Evolutionary conservation across 2,888 invertebrate species (phyloP), one percentile per base, ranked within the genome.

Genomic region (Pollenia angustigena): DNA sequence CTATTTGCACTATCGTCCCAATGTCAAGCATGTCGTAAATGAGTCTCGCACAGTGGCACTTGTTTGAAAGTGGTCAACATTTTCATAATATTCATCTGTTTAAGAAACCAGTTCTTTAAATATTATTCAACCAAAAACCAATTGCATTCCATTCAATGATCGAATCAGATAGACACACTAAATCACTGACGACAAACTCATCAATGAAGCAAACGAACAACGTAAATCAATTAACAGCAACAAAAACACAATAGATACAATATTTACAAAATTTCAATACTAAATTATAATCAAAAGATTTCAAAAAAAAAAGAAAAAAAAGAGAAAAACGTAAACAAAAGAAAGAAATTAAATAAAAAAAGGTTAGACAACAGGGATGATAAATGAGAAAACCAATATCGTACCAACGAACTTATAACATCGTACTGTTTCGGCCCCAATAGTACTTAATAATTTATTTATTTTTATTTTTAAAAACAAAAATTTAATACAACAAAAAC

Each of bases 221-320:
- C 8, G 44, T 23, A 71, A 76, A 76, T 83, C 82, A 78, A 83
- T 83, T 76, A 54, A 72, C 68, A 72, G 48, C 42, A 83, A 64
- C 50, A 78, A 64, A 12, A 46, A 71, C 16, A 16, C 18, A 62
- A 44, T 64, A 64, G 44, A 60, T 9, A 60, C 42, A 60, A 42
- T 10, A 42, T 40, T 56, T 42, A 3, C 32, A 32, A 32, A 32
- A 32, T 14, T 42, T 60, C 9, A 60, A 60, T n/a, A 9, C 40
- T 42, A n/a, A 42, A 64, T 12, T 32, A 46, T 18, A 64, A 11
- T 18, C 11, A 42, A 64, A 16, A 46, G 18, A 64, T 64, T 64
- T 10, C 44, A 46, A 44, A 46, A 40, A 46, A 76, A 62, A 69
- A 60, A n/a, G n/a, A 52, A 52, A 82, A 82, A 18, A 76, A 69